phyloP scores from a whole-genome alignment of 2,888 invertebrate species.

The Pandemis heparana region DNA sequence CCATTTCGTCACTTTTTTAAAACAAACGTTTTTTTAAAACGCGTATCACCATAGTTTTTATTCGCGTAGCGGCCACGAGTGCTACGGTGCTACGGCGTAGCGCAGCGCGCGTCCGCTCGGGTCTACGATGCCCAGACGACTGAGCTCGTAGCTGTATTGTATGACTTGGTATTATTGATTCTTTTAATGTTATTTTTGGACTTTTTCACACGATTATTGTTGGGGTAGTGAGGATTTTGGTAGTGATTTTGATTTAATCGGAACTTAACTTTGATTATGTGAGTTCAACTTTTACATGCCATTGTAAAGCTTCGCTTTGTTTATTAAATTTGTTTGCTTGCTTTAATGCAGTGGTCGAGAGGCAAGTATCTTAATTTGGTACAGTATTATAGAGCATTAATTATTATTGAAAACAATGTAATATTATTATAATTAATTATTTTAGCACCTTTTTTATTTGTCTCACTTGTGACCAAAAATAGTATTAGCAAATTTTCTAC shows the following conservation, averaged over 20 bases:
- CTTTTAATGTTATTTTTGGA: constrained; percentile 84
- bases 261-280: no score
- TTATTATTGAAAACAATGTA: no score
- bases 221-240: constrained; percentile 39
- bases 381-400: no score
- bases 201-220: constrained; percentile 69
- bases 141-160: constrained; percentile 66
- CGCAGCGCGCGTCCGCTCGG: constrained; percentile 61
- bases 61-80: constrained; percentile 46
- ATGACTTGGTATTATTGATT: constrained; percentile 78
- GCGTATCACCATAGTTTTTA: constrained; percentile 52
- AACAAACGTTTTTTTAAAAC: neutral
- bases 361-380: no score
- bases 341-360: no score
- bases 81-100: constrained; percentile 49
- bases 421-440: no score
- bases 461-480: no score
- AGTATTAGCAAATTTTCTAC: no score
- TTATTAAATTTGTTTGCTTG: no score
- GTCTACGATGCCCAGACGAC: constrained; percentile 74
- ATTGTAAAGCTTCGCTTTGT: no score
- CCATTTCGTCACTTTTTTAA: constrained; percentile 57
- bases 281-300: no score
- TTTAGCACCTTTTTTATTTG: no score
- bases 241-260: neutral